Evolutionary conservation across 1,140 invertebrate genomes (phyloP), one percentile per base, ranked within the genome.

Genomic region (Drosophila ficusphila): DNA sequence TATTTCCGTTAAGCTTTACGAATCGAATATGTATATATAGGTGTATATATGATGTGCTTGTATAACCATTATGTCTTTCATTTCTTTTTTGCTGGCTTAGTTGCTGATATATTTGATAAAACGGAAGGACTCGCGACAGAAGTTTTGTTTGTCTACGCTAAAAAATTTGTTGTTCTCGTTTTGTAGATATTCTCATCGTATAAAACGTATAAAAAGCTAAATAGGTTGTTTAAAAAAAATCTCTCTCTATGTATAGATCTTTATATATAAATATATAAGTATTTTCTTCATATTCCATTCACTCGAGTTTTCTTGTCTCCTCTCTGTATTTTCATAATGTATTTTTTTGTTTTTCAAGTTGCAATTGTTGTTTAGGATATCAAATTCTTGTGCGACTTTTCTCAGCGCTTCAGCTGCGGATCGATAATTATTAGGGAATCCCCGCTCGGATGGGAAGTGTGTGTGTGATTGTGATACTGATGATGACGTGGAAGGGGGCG

Each of bases 121-220:
- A 85, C 82, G 89, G 89, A 90, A 90, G 89, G 89, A 90, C 61
- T 90, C 76, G 79, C 79, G 70, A 73, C 74, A 60, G 68, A 71
- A 42, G 52, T 42, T 76, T 75, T 12, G 51, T 46, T 41, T 73
- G 34, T 69, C 67, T 65, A 71, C 36, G 42, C 75, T 78, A 65
- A 38, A 58, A 48, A 56, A 67, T 74, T 75, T 60, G 27, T 69
- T 74, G 41, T 65, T 81, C 16, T 71, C 65, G 18, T 69, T 49
- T 68, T 31, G 18, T 16, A 19, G 51, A 39, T 44, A 8, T 36
- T 58, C 16, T 57, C 39, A 44, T 64, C 51, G 33, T 73, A 88
- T 67, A 88, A 90, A 85, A 89, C 74, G 83, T 90, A 89, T 78
- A 90, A 90, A 90, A 90, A 90, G 82, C 82, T 88, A 88, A 88